phyloP scores from a whole-genome alignment of 2,888 invertebrate species.

The Ectemnius continuus region DNA sequence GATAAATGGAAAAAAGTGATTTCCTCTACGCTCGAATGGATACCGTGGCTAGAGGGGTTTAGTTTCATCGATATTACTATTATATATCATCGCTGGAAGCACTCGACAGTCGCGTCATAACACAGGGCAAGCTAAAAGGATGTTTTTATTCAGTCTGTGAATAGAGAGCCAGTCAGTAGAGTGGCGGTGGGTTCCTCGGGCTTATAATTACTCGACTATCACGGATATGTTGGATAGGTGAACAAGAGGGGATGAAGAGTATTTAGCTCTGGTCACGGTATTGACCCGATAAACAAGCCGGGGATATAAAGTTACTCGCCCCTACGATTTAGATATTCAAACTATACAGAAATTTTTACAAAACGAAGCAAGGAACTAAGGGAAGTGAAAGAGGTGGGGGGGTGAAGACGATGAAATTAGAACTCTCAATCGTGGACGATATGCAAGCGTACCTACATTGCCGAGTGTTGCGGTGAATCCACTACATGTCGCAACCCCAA shows the following conservation, averaged over 20 bases:
- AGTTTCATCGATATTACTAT: slow-evolving; percentile 18
- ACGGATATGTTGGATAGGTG: neutral
- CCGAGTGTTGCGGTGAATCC: slow-evolving; percentile 41
- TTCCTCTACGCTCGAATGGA: slow-evolving; percentile 53
- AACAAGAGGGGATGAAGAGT: slow-evolving; percentile 20
- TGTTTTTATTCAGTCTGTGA: slow-evolving; percentile 16
- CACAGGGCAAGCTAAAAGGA: slow-evolving; percentile 24
- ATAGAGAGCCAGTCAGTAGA: neutral
- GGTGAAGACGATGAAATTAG: slow-evolving; percentile 10
- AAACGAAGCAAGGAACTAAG: slow-evolving; percentile 8
- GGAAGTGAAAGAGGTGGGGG: no score
- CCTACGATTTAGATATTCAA: slow-evolving; percentile 36
- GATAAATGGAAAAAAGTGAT: slow-evolving; percentile 37
- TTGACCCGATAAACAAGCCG: slow-evolving; percentile 26
- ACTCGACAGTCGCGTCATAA: slow-evolving; percentile 18
- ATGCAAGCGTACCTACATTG: slow-evolving; percentile 40
- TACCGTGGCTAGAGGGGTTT: slow-evolving; percentile 59
- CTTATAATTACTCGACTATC: slow-evolving; percentile 26
- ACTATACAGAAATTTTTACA: slow-evolving; percentile 49
- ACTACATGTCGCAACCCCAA: slow-evolving; percentile 21
- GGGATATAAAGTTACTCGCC: slow-evolving; percentile 30
- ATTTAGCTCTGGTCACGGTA: slow-evolving; percentile 56
- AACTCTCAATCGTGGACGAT: slow-evolving; percentile 34
- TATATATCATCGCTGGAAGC: slow-evolving; percentile 38
- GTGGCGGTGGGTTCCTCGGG: slow-evolving; percentile 20